phyloP scores from a whole-genome alignment of 2,888 invertebrate species.

The Epicampocera succincta region DNA sequence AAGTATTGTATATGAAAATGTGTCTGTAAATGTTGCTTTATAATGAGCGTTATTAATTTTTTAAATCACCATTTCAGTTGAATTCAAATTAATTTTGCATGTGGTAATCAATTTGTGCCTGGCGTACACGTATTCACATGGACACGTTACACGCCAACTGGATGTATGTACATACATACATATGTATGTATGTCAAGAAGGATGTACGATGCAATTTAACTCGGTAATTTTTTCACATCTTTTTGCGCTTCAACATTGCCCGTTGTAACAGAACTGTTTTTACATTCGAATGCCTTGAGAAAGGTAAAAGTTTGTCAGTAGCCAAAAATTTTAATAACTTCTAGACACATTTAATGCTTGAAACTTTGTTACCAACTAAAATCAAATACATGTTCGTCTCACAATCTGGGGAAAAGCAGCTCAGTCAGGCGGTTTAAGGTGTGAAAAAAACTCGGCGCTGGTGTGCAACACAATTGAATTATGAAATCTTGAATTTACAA shows the following conservation, averaged over 20 bases:
- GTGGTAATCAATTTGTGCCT: constrained; percentile 69
- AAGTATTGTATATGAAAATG: not conserved
- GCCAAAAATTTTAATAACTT: not conserved
- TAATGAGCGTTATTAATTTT: constrained; percentile 71
- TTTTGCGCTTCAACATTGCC: constrained; percentile 9
- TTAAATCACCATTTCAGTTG: constrained; percentile 70
- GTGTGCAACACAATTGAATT: too few relatives aligned
- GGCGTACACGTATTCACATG: constrained; percentile 31
- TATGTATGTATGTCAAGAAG: too few relatives aligned
- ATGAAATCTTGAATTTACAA: too few relatives aligned
- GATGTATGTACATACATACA: too few relatives aligned
- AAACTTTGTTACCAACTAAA: too few relatives aligned
- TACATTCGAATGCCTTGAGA: not conserved
- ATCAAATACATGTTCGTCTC: too few relatives aligned
- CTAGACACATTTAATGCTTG: not conserved
- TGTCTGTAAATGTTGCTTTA: constrained; percentile 19
- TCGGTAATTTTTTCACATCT: constrained; percentile 2
- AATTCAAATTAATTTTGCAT: constrained; percentile 72
- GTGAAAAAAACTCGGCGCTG: too few relatives aligned
- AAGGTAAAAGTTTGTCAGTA: not conserved
- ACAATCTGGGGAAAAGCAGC: too few relatives aligned
- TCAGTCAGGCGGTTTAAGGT: too few relatives aligned
- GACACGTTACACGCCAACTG: not conserved
- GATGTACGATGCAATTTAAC: constrained; percentile 14
- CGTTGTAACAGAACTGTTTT: constrained; percentile 2